Conservation (phyloP, 2,797 vertebrate genomes). For the Enteromius thamalakanensis region DNA sequence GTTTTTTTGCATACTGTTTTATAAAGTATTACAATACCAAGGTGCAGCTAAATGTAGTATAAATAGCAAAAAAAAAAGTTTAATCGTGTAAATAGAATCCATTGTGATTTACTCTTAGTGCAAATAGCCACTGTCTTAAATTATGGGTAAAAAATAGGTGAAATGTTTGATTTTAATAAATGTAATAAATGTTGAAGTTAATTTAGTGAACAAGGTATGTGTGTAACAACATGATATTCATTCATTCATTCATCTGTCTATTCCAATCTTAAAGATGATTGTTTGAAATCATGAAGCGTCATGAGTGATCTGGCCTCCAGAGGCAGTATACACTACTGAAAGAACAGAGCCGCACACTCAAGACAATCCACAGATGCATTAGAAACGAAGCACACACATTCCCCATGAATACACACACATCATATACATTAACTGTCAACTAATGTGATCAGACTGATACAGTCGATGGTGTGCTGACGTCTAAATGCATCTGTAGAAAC, state of each 20-base stretch:
- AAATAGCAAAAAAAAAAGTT: too few relatives aligned
- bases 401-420: background rate
- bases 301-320: slow-evolving; percentile 54
- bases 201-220: background rate
- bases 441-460: background rate
- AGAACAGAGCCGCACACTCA: slow-evolving; percentile 23
- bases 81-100: too few relatives aligned
- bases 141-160: background rate
- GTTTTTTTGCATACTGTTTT: too few relatives aligned
- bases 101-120: too few relatives aligned
- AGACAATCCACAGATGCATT: background rate
- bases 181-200: background rate
- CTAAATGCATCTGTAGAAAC: background rate
- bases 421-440: background rate
- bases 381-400: slow-evolving; percentile 10
- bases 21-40: too few relatives aligned
- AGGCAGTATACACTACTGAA: slow-evolving; percentile 58
- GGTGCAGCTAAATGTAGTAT: too few relatives aligned
- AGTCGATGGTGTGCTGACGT: background rate
- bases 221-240: background rate
- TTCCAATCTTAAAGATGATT: background rate
- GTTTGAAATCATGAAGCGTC: background rate
- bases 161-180: background rate
- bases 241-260: background rate
- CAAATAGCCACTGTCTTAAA: background rate